Percentiles rank a stretch among this genome's conserved stretches.
These are phyloP conservation scores for Agrenia bidenticulata DNA, from an alignment of 2,888 invertebrate species.

Conservation along the genomic window DNA sequence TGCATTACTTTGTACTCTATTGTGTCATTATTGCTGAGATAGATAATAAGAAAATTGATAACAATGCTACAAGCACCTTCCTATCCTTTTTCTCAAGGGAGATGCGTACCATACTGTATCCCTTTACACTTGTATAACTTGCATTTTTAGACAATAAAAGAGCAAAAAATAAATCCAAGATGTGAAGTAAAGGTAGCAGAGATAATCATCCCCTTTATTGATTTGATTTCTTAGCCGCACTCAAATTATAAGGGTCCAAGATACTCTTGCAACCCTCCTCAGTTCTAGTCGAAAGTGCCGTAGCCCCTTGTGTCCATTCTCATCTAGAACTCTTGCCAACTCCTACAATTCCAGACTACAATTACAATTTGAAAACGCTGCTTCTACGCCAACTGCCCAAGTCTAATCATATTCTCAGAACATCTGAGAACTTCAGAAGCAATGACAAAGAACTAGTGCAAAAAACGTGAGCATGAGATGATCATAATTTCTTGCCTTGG, in stretches of 20 bases:
- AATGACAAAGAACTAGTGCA: constrained; percentile 1
- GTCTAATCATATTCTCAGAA: background rate
- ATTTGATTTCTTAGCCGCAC: constrained; percentile 45
- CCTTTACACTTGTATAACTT: background rate
- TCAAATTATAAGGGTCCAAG: constrained; percentile 38
- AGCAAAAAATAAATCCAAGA: background rate
- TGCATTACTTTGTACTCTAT: constrained; percentile 9
- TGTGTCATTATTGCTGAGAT: constrained; percentile 22
- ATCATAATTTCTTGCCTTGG: background rate
- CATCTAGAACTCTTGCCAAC: too few relatives aligned
- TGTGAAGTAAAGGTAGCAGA: constrained; percentile 14
- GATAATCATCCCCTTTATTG: constrained; percentile 43
- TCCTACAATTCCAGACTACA: too few relatives aligned
- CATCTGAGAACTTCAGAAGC: background rate
- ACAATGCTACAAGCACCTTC: constrained; percentile 19
- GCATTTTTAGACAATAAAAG: background rate
- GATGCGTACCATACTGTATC: background rate
- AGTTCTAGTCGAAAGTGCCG: background rate
- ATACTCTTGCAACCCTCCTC: constrained; percentile 19
- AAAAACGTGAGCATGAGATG: constrained; percentile 3
- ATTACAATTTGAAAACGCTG: background rate
- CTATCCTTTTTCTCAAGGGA: background rate
- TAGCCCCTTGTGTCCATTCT: background rate
- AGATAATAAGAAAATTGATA: constrained; percentile 19
- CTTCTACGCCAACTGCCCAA: background rate